A percentile compares a stretch with the other conserved stretches of the same genome.
Conservation (phyloP, 2,888 invertebrate species). For the Rapana venosa region DNA sequence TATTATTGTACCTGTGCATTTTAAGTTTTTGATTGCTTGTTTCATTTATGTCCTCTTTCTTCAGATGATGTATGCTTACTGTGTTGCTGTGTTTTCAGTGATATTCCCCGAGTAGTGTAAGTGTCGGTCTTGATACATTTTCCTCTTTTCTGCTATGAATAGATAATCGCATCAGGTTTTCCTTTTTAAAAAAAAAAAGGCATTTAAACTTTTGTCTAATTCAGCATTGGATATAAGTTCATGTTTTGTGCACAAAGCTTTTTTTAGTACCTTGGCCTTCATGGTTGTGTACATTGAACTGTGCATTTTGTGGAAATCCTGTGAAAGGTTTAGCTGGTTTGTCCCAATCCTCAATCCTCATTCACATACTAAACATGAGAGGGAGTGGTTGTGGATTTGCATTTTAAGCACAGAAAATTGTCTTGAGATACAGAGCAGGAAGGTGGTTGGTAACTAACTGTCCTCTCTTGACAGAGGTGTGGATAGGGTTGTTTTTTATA, state of each 20-base stretch:
- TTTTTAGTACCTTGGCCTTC: too few species aligned
- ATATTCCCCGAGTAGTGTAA: constrained; percentile 21
- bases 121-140: neutral
- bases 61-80: neutral
- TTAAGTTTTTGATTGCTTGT: neutral
- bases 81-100: constrained; percentile 9
- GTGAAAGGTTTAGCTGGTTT: neutral
- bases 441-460: too few species aligned
- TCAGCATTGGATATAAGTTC: neutral
- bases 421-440: too few species aligned
- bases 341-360: too few species aligned
- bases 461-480: too few species aligned
- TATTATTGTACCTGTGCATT: neutral
- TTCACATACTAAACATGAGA: too few species aligned
- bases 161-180: neutral
- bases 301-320: neutral
- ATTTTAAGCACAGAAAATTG: neutral
- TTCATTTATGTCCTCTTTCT: neutral
- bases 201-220: neutral
- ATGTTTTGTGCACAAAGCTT: too few species aligned
- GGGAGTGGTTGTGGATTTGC: neutral
- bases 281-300: neutral
- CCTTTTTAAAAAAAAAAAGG: neutral
- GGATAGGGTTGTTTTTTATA: too few species aligned
- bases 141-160: neutral